Conservation (phyloP, 2,113 vertebrate species). For the Piprites chloris region DNA sequence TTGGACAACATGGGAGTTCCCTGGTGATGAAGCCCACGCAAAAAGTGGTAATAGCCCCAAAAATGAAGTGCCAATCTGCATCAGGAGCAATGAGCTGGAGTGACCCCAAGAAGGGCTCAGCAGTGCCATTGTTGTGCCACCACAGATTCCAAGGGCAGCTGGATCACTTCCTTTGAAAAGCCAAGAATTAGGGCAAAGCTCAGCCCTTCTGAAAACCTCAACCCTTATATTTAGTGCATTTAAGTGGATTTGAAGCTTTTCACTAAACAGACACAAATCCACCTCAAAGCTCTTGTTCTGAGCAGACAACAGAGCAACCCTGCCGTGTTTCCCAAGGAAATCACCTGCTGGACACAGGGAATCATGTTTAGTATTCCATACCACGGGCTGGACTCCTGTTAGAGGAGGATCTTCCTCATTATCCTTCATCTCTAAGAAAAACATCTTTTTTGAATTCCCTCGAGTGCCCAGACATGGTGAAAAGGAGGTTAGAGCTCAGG, state of each 20-base stretch:
- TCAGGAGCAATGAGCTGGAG: not conserved
- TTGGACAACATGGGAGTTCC: not conserved
- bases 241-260: not conserved
- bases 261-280: not conserved
- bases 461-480: not conserved
- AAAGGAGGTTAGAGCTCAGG: not conserved
- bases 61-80: not conserved
- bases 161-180: not conserved
- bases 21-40: too few relatives aligned
- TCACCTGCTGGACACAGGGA: not conserved
- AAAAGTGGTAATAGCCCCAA: not conserved
- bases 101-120: not conserved
- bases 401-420: not conserved
- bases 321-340: accelerated
- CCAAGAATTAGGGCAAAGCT: not conserved
- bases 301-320: not conserved
- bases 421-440: not conserved
- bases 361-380: not conserved
- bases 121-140: not conserved
- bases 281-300: accelerated
- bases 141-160: too few relatives aligned
- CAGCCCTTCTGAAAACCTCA: not conserved
- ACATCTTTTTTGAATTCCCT: not conserved
- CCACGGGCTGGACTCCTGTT: not conserved
- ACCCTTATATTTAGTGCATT: not conserved